A percentile compares a stretch with the other conserved stretches of the same genome.
Evolutionary conservation across 64 coral and sea anemone species (phyloP).

Genomic region (Cladopsammia gracilis): DNA sequence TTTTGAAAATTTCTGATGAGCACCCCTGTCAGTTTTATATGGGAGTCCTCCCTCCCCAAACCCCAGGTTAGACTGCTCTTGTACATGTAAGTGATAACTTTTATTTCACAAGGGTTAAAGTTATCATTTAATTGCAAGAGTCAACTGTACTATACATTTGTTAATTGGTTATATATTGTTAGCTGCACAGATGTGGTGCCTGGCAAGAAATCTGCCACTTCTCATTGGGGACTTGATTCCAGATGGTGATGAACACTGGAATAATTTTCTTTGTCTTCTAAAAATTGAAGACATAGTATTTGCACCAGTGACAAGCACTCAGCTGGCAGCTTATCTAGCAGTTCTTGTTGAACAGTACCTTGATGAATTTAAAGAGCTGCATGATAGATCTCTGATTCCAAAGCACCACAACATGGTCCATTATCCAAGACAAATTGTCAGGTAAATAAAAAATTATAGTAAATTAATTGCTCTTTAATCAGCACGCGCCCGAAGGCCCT

Average conservation of each 20-base stretch:
- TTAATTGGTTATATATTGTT: background rate
- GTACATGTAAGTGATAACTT: too few relatives aligned
- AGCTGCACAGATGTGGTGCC: slow-evolving; percentile 82
- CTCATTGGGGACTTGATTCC: slow-evolving; percentile 61
- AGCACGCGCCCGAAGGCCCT: too few relatives aligned
- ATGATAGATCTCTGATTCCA: slow-evolving; percentile 62
- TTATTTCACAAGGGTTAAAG: too few relatives aligned
- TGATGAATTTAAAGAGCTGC: slow-evolving; percentile 29
- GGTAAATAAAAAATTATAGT: too few relatives aligned
- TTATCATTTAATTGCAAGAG: too few relatives aligned
- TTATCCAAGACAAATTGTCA: slow-evolving; percentile 82
- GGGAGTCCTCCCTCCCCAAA: too few relatives aligned
- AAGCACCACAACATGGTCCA: slow-evolving; percentile 90
- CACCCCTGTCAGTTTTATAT: too few relatives aligned
- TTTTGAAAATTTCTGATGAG: too few relatives aligned
- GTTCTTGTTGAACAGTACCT: slow-evolving; percentile 65
- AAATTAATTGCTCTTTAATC: too few relatives aligned
- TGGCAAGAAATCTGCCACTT: slow-evolving; percentile 46
- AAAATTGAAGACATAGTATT: slow-evolving; percentile 69
- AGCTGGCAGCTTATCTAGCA: slow-evolving; percentile 59
- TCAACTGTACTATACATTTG: background rate
- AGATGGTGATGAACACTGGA: slow-evolving; percentile 68
- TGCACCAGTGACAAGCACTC: slow-evolving; percentile 46
- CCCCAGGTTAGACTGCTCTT: too few relatives aligned
- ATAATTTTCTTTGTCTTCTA: slow-evolving; percentile 47